These are phyloP conservation scores for Pristionchus arcanus DNA, from an alignment of 2,888 invertebrate genomes.

Conservation along the genomic window DNA sequence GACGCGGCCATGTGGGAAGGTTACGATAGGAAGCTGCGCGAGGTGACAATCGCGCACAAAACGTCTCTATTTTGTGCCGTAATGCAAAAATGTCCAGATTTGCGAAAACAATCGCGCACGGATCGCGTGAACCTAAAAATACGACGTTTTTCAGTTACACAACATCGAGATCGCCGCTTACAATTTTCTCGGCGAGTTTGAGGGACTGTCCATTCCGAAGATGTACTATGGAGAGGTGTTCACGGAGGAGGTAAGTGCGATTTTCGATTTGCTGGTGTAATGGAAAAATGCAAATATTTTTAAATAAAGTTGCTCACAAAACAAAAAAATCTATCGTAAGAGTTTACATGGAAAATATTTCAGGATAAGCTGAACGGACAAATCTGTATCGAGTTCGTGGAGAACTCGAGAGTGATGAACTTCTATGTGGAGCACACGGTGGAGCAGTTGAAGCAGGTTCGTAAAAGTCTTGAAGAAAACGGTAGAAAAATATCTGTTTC, in stretches of 20 bases:
- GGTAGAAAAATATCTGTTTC: too few relatives aligned
- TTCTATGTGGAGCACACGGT: conserved; percentile 12
- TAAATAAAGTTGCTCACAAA: too few relatives aligned
- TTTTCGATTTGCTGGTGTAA: too few relatives aligned
- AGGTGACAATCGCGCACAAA: conserved; percentile 4
- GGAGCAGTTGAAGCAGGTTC: conserved; percentile 23
- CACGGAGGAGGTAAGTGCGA: neutral
- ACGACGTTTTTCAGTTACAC: neutral
- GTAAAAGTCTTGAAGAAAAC: too few relatives aligned
- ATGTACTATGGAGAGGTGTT: neutral
- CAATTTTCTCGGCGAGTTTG: neutral
- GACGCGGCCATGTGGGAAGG: neutral
- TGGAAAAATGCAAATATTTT: too few relatives aligned
- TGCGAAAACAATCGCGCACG: neutral
- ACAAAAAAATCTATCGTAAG: too few relatives aligned
- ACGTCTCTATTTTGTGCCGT: neutral
- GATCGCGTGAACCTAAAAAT: neutral
- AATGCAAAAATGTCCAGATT: neutral
- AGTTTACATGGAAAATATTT: too few relatives aligned
- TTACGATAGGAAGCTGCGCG: neutral
- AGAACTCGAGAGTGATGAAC: conserved; percentile 25
- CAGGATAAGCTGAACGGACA: neutral
- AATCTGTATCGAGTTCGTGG: conserved; percentile 7
- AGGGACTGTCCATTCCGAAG: neutral
- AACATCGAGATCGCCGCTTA: conserved; percentile 15